Conservation (phyloP, 2,888 invertebrate genomes). For the Orthosia gothica region DNA sequence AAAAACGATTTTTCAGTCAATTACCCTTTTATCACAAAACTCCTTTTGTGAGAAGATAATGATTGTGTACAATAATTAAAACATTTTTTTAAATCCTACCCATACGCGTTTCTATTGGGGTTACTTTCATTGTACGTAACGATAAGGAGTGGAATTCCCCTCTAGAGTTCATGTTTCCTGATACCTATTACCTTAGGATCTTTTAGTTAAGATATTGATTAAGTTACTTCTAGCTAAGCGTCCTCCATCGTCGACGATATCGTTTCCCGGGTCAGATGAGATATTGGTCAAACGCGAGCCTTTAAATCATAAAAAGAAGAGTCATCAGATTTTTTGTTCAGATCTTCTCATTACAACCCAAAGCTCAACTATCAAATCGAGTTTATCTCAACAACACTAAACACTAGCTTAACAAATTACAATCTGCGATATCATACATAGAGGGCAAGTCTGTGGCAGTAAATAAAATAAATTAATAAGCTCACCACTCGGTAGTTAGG, state of each 20-base stretch:
- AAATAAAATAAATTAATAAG: conserved; percentile 80
- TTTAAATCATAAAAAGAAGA: too few relatives aligned
- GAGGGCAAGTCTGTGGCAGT: conserved; percentile 65
- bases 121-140: too few relatives aligned
- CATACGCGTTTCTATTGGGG: neutral
- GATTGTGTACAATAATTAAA: too few relatives aligned
- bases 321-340: neutral
- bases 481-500: conserved; percentile 79
- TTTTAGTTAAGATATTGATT: neutral
- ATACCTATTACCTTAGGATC: neutral
- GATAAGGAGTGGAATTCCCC: too few relatives aligned
- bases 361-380: neutral
- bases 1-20: too few relatives aligned
- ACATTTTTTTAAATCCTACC: neutral
- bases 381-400: conserved; percentile 23
- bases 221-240: neutral
- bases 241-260: neutral
- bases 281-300: too few relatives aligned
- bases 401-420: conserved; percentile 42
- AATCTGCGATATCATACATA: conserved; percentile 55
- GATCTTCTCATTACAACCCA: neutral
- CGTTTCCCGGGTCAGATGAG: too few relatives aligned
- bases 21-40: too few relatives aligned
- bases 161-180: too few relatives aligned
- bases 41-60: too few relatives aligned